A percentile compares a stretch with the other conserved stretches of the same genome.
These are phyloP conservation scores for Phoxinus phoxinus DNA, from an alignment of 2,113 vertebrate species.

Conservation along the genomic window DNA sequence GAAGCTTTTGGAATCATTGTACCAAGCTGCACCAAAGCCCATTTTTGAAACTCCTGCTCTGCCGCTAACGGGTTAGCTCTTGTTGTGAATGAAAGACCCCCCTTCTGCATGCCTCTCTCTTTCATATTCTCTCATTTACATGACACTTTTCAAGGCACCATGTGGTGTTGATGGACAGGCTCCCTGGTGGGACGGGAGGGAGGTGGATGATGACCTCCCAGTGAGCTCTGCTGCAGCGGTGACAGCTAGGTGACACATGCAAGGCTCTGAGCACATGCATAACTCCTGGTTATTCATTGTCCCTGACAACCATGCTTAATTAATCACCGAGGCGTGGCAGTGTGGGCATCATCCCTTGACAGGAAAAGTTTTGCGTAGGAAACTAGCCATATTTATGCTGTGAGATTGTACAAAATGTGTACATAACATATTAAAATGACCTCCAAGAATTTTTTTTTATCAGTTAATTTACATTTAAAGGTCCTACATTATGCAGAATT, in stretches of 20 bases:
- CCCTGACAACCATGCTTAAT: slow-evolving; percentile 57
- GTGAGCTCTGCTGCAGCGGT: slow-evolving; percentile 45
- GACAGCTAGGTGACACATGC: slow-evolving; percentile 59
- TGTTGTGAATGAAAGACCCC: slow-evolving; percentile 27
- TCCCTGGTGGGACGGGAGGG: slow-evolving; percentile 46
- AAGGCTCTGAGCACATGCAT: slow-evolving; percentile 50
- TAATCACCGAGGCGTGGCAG: slow-evolving; percentile 37
- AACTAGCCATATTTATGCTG: slow-evolving; percentile 4
- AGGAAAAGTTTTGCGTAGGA: slow-evolving; percentile 21
- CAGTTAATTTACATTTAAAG: neutral
- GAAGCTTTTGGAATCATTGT: neutral
- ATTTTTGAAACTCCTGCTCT: neutral
- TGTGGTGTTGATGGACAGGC: slow-evolving; percentile 54
- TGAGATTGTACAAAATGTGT: neutral
- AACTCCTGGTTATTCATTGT: slow-evolving; percentile 53
- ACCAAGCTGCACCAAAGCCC: neutral
- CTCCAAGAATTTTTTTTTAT: too few species aligned
- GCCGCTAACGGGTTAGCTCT: neutral
- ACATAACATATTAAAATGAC: neutral
- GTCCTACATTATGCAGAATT: neutral
- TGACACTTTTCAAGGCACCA: slow-evolving; percentile 42
- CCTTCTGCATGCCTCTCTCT: slow-evolving; percentile 6
- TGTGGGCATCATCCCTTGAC: slow-evolving; percentile 41
- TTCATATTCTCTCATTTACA: slow-evolving; percentile 49
- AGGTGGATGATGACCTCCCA: slow-evolving; percentile 58